Percentiles rank a stretch among this genome's conserved stretches.
phyloP scores from a whole-genome alignment of 2,888 invertebrate species.

The Anticlea derivata region DNA sequence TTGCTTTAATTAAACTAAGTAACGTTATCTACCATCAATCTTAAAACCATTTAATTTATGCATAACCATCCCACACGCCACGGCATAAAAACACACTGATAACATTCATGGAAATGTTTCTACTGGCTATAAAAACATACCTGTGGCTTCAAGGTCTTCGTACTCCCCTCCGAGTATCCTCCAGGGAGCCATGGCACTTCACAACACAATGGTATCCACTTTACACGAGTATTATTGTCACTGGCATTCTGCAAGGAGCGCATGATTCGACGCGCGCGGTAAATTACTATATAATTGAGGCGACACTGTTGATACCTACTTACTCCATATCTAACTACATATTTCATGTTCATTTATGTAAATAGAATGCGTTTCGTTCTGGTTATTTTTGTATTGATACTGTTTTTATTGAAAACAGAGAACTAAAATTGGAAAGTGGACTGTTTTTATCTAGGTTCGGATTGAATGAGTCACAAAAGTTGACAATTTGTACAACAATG shows the following conservation, averaged over 20 bases:
- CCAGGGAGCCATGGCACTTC: slow-evolving; percentile 21
- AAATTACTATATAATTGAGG: slow-evolving; percentile 5
- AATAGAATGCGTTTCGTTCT: not conserved
- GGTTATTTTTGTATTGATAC: not conserved
- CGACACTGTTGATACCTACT: not conserved
- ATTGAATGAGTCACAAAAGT: too few species aligned
- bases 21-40: not conserved
- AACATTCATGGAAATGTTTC: not conserved
- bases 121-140: slow-evolving; percentile 24
- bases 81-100: slow-evolving; percentile 5
- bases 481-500: too few species aligned
- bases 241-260: slow-evolving; percentile 15
- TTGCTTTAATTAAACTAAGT: not conserved
- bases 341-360: too few species aligned
- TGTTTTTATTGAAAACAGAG: too few species aligned
- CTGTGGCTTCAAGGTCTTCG: slow-evolving; percentile 43
- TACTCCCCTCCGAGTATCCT: slow-evolving; percentile 35
- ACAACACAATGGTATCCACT: slow-evolving; percentile 9
- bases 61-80: not conserved
- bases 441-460: too few species aligned
- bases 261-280: slow-evolving; percentile 7
- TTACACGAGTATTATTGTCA: slow-evolving; percentile 1
- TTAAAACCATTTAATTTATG: slow-evolving; percentile 1
- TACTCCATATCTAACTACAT: too few species aligned
- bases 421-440: too few species aligned